Evolutionary conservation across 2,113 vertebrate genomes (phyloP), one percentile per base, ranked within the genome.

Genomic region (zebrafish (Danio rerio)): DNA sequence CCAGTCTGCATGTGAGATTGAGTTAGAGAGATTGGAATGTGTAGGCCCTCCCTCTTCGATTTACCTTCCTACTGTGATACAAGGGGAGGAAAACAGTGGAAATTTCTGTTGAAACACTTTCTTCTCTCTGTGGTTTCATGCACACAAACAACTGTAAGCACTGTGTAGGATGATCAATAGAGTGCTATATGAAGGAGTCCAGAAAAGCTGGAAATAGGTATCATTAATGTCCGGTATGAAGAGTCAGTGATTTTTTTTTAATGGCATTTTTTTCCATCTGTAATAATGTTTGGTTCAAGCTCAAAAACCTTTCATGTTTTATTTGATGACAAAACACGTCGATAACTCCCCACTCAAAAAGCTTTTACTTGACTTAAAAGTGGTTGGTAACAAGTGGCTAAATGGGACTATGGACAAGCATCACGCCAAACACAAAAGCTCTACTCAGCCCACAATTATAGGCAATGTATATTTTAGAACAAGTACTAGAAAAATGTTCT

Each of bases 21-120:
- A 58, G 13, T 40, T 73, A n/a, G 20, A 73, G 52, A 13, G 71
- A 73, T 13, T 55, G 52, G 71, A 58, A 74, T 74, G 71, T 58
- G 50, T 15, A 74, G 18, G 21, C 71, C 71, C 69, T 52, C 47
- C 20, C 49, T 71, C 52, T n/a, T 43, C 40, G 5, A 21, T 74
- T n/a, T 74, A 56, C 50, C 71, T 74, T 74, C 52, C 71, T 5
- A 58, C 21, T 74, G 71, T 71, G 47, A 50, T 21, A 52, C 18
- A 21, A 31, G 31, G 49, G 11, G 49, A 6, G 49, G 21, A 56
- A n/a, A 74, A n/a, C 15, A n/a, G 21, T 55, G 53, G 50, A 43
- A 18, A 55, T 58, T 43, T 74, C 1, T 47, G 8, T 70, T 45
- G 20, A 13, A 43, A 66, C 31, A 45, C 31, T 66, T 66, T 66